Evolutionary conservation across 2,888 invertebrate species (phyloP), one percentile per base, ranked within the genome.

Genomic region (Unio pictorum): DNA sequence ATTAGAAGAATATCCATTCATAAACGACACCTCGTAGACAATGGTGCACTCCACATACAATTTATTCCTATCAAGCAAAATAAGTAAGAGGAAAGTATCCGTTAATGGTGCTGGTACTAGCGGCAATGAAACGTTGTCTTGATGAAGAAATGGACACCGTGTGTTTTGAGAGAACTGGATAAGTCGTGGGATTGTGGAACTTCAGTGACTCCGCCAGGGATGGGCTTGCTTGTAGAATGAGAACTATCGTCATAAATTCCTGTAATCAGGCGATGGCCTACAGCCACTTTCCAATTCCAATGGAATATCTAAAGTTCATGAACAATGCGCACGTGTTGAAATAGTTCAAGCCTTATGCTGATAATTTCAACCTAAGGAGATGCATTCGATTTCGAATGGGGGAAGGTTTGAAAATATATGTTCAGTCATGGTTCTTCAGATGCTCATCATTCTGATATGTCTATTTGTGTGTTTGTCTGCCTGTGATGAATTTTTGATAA

Each of bases 261-360:
- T 84, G 85, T 66, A 88, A 87, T 67, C 87, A 87, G 68, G 84
- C 84, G 79, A 86, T 85, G 85, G 72, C 77, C 28, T 90, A 84
- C 82, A 89, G 89, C 63, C 89, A 90, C 72, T 90, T 85, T 72
- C 89, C 89, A 0, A 88, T 89, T 17, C 88, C 88, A 0, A 72
- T 71, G 3, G 85, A 89, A 11, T 89, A 71, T 63, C 88, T 90
- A 0, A 84, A 87, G 68, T 89, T 84, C 73, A 89, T 89, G 89
- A 89, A 89, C 77, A 88, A 90, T 75, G 56, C 80, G 78, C 72
- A 76, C 65, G 85, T 90, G 58, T 71, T 83, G 67, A 76, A 84
- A 55, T 90, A 90, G 67, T 85, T 90, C 66, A 76, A 86, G 8
- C 65, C 79, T 68, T 90, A 89, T 66, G 86, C 84, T 5, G 81